Evolutionary conservation across 2,797 vertebrate genomes (phyloP).

Genomic region (Acomys russatus): DNA sequence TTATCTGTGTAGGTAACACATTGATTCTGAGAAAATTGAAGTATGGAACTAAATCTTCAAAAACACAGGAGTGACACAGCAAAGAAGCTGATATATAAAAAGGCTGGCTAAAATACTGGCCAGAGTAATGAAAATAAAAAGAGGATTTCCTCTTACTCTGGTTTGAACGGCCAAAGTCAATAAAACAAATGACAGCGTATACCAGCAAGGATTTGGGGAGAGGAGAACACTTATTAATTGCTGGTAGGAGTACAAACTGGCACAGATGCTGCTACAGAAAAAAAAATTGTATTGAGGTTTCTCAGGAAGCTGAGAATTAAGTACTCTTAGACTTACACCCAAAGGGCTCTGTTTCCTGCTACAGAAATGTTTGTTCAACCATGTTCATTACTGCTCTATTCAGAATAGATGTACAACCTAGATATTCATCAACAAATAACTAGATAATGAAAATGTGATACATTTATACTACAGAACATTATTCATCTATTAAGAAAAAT

Average conservation of each 20-base stretch:
- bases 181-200: neutral
- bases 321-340: too few species aligned
- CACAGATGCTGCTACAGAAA: neutral
- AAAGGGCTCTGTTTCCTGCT: too few species aligned
- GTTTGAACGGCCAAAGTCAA: neutral
- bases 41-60: constrained; percentile 22
- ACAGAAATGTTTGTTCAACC: neutral
- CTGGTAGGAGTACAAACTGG: neutral
- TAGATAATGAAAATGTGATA: neutral
- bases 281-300: neutral
- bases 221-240: neutral
- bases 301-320: neutral
- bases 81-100: neutral
- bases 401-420: neutral
- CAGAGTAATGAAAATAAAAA: neutral
- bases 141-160: neutral
- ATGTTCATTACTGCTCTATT: neutral
- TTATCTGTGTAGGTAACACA: neutral
- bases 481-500: neutral
- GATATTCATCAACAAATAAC: neutral
- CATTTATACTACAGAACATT: neutral
- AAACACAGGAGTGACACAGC: neutral
- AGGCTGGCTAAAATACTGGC: neutral
- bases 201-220: neutral
- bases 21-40: constrained; percentile 53